Conservation (phyloP, 2,888 invertebrate genomes). For the Caenorhabditis afra region DNA sequence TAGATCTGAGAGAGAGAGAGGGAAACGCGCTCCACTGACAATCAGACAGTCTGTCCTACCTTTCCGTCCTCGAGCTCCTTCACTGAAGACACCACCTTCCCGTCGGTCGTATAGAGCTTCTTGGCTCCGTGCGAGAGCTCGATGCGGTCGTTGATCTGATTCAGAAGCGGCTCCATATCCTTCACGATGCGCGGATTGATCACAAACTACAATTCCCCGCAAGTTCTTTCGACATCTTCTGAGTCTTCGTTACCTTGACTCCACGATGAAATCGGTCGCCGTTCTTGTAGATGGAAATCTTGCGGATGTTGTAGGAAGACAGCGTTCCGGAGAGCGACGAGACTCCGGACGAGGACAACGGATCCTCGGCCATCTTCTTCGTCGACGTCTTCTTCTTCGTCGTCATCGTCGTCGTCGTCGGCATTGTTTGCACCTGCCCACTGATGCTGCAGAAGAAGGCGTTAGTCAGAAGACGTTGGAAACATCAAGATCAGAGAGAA, state of each 20-base stretch:
- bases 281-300: constrained; percentile 59
- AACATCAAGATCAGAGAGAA: too few relatives aligned
- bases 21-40: not conserved
- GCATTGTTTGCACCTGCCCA: constrained; percentile 22
- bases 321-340: constrained; percentile 55
- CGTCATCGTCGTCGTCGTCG: constrained; percentile 37
- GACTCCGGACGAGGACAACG: constrained; percentile 60
- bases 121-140: constrained; percentile 58
- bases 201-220: constrained; percentile 50
- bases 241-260: constrained; percentile 34
- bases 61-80: constrained; percentile 59
- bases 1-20: constrained; percentile 36
- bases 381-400: constrained; percentile 38
- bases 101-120: constrained; percentile 52
- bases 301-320: constrained; percentile 43
- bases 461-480: too few relatives aligned
- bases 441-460: too few relatives aligned
- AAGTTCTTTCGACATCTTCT: too few relatives aligned
- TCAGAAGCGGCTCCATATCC: constrained; percentile 52
- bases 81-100: constrained; percentile 43
- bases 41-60: constrained; percentile 1
- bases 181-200: constrained; percentile 58
- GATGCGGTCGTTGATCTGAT: constrained; percentile 60
- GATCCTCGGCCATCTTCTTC: constrained; percentile 49
- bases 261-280: constrained; percentile 59